Conservation (phyloP, 2,113 vertebrate species). For the Galemys pyrenaicus region DNA sequence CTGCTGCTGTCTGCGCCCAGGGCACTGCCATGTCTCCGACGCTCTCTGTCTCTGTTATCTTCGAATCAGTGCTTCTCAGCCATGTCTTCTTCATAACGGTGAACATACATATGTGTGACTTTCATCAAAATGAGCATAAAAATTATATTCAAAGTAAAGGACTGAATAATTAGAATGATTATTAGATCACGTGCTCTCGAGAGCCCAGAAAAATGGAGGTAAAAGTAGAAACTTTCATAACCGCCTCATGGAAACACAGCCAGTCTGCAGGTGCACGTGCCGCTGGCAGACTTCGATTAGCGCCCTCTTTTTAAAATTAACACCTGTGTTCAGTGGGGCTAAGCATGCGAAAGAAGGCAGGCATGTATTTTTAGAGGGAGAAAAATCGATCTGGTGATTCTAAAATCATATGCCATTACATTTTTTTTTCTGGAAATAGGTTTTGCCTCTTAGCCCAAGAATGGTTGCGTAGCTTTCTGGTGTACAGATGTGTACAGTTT, state of each 20-base stretch:
- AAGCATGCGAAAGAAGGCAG: not conserved
- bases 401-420: not conserved
- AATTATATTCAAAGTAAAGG: not conserved
- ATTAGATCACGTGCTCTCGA: not conserved
- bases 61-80: accelerated
- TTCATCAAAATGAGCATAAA: constrained; percentile 24
- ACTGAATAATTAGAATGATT: not conserved
- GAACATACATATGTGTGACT: not conserved
- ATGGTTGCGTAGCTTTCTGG: not conserved
- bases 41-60: not conserved
- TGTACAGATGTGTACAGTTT: not conserved
- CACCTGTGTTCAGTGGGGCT: constrained; percentile 20
- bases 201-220: constrained; percentile 21
- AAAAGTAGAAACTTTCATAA: not conserved
- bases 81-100: not conserved
- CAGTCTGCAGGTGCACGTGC: not conserved
- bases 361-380: not conserved
- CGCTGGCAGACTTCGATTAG: not conserved
- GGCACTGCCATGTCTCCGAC: accelerated
- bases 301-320: constrained; percentile 3
- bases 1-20: accelerated
- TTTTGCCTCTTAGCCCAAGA: not conserved
- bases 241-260: not conserved
- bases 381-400: not conserved
- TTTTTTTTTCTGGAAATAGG: not conserved